Evolutionary conservation across 2,888 invertebrate species (phyloP).

Genomic region (Metallyticus violacea): DNA sequence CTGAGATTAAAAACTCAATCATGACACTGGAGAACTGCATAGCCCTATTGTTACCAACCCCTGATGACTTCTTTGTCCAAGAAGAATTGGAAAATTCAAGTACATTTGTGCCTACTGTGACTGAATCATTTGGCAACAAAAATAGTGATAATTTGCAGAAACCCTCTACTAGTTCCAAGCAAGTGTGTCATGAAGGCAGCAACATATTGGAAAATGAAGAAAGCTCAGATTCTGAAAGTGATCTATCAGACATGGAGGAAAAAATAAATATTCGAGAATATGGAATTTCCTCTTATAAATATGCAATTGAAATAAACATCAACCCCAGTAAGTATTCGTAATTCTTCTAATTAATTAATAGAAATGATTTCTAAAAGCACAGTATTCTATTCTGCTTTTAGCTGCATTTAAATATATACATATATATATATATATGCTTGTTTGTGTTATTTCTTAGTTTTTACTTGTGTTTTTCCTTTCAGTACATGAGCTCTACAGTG

Average conservation of each 20-base stretch:
- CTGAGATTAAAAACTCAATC: slow-evolving; percentile 39
- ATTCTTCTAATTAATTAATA: neutral
- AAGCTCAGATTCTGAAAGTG: slow-evolving; percentile 8
- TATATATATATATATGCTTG: slow-evolving; percentile 8
- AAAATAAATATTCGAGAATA: slow-evolving; percentile 36
- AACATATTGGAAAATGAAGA: neutral
- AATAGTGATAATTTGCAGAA: neutral
- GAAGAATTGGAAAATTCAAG: neutral
- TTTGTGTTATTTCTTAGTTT: neutral
- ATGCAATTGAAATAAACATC: slow-evolving; percentile 37
- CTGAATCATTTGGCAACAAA: neutral
- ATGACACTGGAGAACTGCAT: slow-evolving; percentile 42
- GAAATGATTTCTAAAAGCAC: neutral
- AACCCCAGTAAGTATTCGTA: slow-evolving; percentile 17
- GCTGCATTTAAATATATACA: neutral
- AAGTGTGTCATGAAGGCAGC: neutral
- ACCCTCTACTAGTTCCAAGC: slow-evolving; percentile 1
- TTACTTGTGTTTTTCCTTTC: too few species aligned
- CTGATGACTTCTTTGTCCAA: slow-evolving; percentile 40
- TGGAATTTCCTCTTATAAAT: slow-evolving; percentile 38
- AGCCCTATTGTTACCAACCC: slow-evolving; percentile 41
- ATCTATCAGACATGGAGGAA: slow-evolving; percentile 4
- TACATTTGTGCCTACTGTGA: neutral
- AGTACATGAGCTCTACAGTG: too few species aligned
- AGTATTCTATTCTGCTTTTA: neutral